These are phyloP conservation scores for Vidua chalybeata DNA, from an alignment of 2,113 vertebrate genomes.

Conservation along the genomic window DNA sequence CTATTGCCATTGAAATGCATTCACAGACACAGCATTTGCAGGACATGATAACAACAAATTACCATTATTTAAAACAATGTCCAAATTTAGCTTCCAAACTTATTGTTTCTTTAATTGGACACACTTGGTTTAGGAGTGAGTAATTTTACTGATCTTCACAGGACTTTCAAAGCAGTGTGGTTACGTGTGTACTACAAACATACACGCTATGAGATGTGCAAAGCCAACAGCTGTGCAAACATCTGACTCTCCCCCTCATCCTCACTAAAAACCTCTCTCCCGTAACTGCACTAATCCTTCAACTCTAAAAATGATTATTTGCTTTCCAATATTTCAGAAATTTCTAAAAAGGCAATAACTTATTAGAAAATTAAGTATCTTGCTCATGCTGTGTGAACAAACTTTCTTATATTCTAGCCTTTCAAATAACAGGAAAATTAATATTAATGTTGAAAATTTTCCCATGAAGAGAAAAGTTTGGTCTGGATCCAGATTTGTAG, in stretches of 20 bases:
- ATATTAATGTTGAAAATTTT: fast-evolving
- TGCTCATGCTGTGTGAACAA: fast-evolving
- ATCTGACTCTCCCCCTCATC: background rate
- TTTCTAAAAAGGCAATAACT: background rate
- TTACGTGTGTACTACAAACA: background rate
- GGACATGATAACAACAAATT: background rate
- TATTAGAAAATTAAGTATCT: background rate
- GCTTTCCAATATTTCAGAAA: background rate
- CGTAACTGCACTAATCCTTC: background rate
- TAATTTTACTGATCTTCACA: background rate
- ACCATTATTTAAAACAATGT: background rate
- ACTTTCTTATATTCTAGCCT: background rate
- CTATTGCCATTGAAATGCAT: background rate
- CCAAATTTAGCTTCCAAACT: background rate
- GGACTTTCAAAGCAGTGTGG: background rate
- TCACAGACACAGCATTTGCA: background rate
- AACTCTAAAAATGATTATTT: background rate
- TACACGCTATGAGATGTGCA: background rate
- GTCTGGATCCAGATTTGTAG: background rate
- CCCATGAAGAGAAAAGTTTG: background rate
- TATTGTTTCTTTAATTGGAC: background rate
- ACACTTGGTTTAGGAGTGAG: background rate
- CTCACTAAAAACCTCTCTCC: background rate
- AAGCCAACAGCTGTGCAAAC: background rate
- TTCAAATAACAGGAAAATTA: background rate